Evolutionary conservation across 2,888 invertebrate genomes (phyloP).

Genomic region (Rutpela maculata): DNA sequence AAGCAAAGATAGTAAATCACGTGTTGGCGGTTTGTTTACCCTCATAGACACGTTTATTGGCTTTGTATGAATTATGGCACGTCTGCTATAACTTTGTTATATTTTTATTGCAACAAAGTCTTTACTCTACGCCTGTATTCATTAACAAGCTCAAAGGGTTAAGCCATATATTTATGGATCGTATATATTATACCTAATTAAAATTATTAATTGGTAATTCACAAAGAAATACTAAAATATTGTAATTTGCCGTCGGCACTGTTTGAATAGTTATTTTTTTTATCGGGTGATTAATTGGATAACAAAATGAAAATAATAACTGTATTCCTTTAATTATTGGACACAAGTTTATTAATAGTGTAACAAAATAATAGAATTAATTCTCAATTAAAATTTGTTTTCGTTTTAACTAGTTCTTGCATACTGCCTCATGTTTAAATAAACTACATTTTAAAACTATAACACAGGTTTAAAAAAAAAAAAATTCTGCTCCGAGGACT

Average conservation of each 20-base stretch:
- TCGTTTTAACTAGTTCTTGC: no score
- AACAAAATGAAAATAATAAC: constrained; percentile 7
- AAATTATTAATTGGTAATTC: constrained; percentile 58
- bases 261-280: constrained; percentile 29
- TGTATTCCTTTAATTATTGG: neutral
- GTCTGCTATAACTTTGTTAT: constrained; percentile 64
- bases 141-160: constrained; percentile 54
- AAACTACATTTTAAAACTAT: no score
- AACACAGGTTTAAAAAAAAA: no score
- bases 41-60: constrained; percentile 66
- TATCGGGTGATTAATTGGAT: constrained; percentile 18
- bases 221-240: constrained; percentile 42
- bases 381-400: no score
- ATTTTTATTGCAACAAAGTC: constrained; percentile 65
- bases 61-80: constrained; percentile 64
- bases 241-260: constrained; percentile 33
- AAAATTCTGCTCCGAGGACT: no score
- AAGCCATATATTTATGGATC: constrained; percentile 55
- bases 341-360: neutral
- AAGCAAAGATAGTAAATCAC: constrained; percentile 60
- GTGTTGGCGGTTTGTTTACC: constrained; percentile 68
- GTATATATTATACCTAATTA: constrained; percentile 59
- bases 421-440: no score
- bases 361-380: neutral
- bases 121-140: constrained; percentile 54